Conservation (phyloP, 2,888 invertebrate genomes). For the Acrobasis consociella region DNA sequence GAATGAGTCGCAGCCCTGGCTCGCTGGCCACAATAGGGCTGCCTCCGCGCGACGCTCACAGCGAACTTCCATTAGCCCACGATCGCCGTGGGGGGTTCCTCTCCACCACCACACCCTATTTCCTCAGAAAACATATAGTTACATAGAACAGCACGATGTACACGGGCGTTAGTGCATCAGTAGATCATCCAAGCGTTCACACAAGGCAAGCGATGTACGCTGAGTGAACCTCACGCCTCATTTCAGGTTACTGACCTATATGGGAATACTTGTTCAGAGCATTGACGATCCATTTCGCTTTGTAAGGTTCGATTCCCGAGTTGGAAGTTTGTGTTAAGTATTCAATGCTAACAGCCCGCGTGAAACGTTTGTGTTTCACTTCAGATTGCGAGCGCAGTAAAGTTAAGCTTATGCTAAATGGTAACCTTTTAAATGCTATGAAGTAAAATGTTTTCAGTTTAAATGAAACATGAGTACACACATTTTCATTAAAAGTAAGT, state of each 20-base stretch:
- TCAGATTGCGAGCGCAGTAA: neutral
- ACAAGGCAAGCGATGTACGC: constrained; percentile 3
- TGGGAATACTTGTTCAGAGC: constrained; percentile 19
- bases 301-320: constrained; percentile 20
- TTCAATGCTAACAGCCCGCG: constrained; percentile 6
- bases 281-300: constrained; percentile 19
- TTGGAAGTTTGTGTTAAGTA: constrained; percentile 18
- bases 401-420: neutral
- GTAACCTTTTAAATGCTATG: neutral
- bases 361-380: constrained; percentile 12
- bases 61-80: constrained; percentile 17
- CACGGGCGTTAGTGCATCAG: neutral
- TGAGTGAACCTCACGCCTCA: constrained; percentile 1
- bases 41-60: constrained; percentile 11
- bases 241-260: constrained; percentile 19
- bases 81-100: constrained; percentile 14
- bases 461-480: neutral
- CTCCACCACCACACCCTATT: neutral
- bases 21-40: constrained; percentile 4
- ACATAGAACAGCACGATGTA: neutral
- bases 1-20: constrained; percentile 15
- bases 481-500: no score
- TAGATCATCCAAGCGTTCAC: constrained; percentile 2
- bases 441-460: neutral
- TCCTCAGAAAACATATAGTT: neutral